Base-by-base conservation (phyloP, 2,888 invertebrate species). In the Neoaliturus tenellus region DNA sequence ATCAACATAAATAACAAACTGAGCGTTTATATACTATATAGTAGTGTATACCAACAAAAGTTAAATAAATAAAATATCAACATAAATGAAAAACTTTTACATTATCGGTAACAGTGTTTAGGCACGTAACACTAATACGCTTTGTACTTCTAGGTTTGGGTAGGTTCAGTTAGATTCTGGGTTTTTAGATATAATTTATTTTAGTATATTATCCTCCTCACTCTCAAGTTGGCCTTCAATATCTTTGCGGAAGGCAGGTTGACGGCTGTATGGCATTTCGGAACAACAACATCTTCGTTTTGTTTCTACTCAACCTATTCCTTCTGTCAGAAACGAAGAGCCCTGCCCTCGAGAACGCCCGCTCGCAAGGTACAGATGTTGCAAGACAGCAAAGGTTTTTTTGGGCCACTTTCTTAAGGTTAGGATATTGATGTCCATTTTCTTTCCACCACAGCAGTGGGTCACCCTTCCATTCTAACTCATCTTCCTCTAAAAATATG, bases 401-500 rank as follows among this genome's bases (percentile, higher is more conserved):
- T 20, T 58, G 58, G 20, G 83, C 28, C 12, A 84, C 58, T 83
- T 78, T 84, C 58, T 25, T 58, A 58, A 58, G 28, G 58, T 58
- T 58, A 28, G 58, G 58, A 58, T 58, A 58, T 58, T 58, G 58
- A 58, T 4, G 58, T 28, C 58, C 58, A 58, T 58, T 58, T 58
- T 58, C 58, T 58, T 58, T 58, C 25, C 58, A 58, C 58, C 58
- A 58, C 23, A 58, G 8, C 23, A 58, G 58, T 28, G 23, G 58
- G 58, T 28, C 58, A 10, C 28, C 25, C 58, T 58, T 58, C 58
- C 58, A 58, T n/a, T 58, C 23, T 58, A 58, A 23, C 28, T 28
- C 28, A 58, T 23, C 58, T 58, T 58, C 58, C 58, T 58, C 58
- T 58, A 58, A 58, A 58, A 58, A 58, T 58, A 20, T 58, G 58